Base-by-base conservation (phyloP, 2,888 invertebrate species). In the Eupithecia inturbata region DNA sequence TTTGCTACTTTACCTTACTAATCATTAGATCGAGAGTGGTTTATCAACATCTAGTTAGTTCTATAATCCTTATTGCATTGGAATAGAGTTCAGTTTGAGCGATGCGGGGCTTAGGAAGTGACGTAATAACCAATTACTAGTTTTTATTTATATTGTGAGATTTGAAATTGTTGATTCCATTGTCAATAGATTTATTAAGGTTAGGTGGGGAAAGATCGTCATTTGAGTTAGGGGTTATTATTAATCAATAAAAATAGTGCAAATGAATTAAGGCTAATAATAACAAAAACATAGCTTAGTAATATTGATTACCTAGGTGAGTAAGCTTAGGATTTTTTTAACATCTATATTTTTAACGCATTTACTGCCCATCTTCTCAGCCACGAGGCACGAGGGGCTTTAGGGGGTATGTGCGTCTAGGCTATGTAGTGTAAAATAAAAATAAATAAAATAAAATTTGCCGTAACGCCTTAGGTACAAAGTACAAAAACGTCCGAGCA, bases 41-140 rank as follows among this genome's bases (percentile, higher is more conserved):
- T 62, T 71, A 68, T 12, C 67, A 60, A 64, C 1, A 63, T 16
- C 36, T 5, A 9, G 19, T 22, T 57, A 66, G 19, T 73, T 75
- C 71, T 67, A 39, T 62, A 33, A 33, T 57, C 75, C 33, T 39
- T 75, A 72, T 67, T 49, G 9, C 33, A 26, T 68, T 45, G 63
- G 26, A 70, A 68, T 71, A 75, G 66, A 70, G 69, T 71, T 62
- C 26, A 66, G 69, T 74, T 78, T 75, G 26, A 36, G 57, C 28
- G 36, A 26, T 36, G 31, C 36, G 16, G 33, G 53, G 28, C 4
- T 67, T 69, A 75, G 79, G 78, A 79, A 79, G 69, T 79, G 79
- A 78, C 76, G 79, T 77, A 79, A 79, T 60, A 39, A 67, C 64
- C 71, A 79, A 77, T 78, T 79, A 78, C 73, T 75, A 68, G 77